Conservation (phyloP, 2,888 invertebrate species). For the Prenolepis imparis region DNA sequence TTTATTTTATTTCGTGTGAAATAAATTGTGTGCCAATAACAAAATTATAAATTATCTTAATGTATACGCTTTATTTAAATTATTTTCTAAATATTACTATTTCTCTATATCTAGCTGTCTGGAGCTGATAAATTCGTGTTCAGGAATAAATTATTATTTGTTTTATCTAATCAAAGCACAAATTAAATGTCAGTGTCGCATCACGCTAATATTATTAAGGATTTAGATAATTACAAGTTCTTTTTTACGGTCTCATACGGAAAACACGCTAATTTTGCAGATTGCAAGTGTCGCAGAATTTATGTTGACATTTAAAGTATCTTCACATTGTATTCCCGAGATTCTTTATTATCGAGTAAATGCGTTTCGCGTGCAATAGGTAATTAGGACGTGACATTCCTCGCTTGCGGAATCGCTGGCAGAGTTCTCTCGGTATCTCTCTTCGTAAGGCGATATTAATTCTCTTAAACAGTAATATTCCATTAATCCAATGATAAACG, state of each 20-base stretch:
- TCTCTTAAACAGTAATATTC: constrained; percentile 71
- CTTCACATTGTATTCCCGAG: not conserved
- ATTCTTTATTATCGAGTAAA: constrained; percentile 31
- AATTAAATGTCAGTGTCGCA: not conserved
- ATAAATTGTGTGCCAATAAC: not conserved
- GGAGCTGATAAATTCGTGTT: not conserved
- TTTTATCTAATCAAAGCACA: not conserved
- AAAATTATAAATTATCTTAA: constrained; percentile 6
- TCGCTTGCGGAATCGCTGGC: not conserved
- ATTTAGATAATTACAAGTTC: not conserved
- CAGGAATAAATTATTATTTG: not conserved
- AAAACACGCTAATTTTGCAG: constrained; percentile 14
- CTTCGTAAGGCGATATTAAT: constrained; percentile 46
- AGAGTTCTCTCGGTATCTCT: constrained; percentile 2
- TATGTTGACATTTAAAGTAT: constrained; percentile 24
- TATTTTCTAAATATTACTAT: not conserved
- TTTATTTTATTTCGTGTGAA: not conserved
- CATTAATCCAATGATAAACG: constrained; percentile 70
- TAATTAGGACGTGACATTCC: constrained; percentile 47
- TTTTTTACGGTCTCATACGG: not conserved
- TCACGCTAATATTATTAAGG: not conserved
- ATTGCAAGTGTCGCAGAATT: constrained; percentile 4
- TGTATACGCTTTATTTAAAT: not conserved
- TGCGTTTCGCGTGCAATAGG: constrained; percentile 26
- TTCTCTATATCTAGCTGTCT: not conserved